These are phyloP conservation scores for Halocynthia roretzi DNA, from an alignment of 23 tunicate genomes.

Conservation along the genomic window DNA sequence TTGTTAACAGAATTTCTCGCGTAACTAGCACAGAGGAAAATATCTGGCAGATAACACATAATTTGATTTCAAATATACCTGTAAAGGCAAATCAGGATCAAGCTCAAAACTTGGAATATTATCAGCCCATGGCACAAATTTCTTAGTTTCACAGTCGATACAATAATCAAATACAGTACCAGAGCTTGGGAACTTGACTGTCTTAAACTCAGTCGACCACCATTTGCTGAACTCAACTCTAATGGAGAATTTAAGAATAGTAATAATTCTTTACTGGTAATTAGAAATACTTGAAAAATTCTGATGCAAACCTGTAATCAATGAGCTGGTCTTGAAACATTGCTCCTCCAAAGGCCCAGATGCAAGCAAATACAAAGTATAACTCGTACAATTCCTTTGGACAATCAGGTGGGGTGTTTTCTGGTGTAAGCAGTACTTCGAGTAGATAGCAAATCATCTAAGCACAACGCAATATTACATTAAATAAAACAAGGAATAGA, in stretches of 20 bases:
- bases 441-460: slow-evolving; percentile 86
- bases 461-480: no score
- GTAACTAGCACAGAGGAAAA: not conserved
- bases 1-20: not conserved
- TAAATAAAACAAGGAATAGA: no score
- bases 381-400: slow-evolving; percentile 93
- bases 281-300: slow-evolving; percentile 3
- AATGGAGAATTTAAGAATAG: not conserved
- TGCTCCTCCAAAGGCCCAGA: slow-evolving; percentile 99
- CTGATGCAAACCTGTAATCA: slow-evolving; percentile 62
- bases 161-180: slow-evolving; percentile 98
- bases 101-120: slow-evolving; percentile 72
- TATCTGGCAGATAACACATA: not conserved
- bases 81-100: slow-evolving; percentile 91
- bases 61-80: slow-evolving; percentile 28
- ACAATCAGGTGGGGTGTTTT: slow-evolving; percentile 87
- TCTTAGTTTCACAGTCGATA: slow-evolving; percentile 80
- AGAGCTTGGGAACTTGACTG: slow-evolving; percentile 86
- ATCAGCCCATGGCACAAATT: slow-evolving; percentile 97
- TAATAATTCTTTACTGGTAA: not conserved
- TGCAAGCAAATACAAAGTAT: slow-evolving; percentile 95
- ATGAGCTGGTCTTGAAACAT: slow-evolving; percentile 94
- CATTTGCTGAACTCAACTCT: slow-evolving; percentile 99
- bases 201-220: slow-evolving; percentile 94
- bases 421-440: slow-evolving; percentile 72